A percentile compares a stretch with the other conserved stretches of the same genome.
Conservation (phyloP, 2,888 invertebrate genomes). For the Acanthosepion esculentum region DNA sequence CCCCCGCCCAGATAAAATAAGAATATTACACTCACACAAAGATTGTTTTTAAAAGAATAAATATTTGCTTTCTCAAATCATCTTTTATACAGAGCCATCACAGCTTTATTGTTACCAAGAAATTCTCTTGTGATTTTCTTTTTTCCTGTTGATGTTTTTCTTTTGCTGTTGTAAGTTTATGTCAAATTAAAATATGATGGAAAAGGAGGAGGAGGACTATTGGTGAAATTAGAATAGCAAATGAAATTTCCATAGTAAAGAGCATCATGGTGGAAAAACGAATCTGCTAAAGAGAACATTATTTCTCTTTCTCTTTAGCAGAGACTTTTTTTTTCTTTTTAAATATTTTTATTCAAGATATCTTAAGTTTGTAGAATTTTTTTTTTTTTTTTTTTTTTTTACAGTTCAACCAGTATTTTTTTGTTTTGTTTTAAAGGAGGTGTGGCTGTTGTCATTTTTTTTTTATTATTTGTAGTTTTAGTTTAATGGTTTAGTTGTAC, state of each 20-base stretch:
- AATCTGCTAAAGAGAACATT: background rate
- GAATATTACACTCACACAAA: too few relatives aligned
- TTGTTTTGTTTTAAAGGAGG: background rate
- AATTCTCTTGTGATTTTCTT: background rate
- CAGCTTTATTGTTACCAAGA: slow-evolving; percentile 36
- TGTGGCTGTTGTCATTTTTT: background rate
- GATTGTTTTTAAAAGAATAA: too few relatives aligned
- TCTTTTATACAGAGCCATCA: slow-evolving; percentile 24
- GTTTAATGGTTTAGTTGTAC: background rate
- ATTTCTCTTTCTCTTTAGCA: background rate
- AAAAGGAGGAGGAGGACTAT: background rate
- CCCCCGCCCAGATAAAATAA: too few relatives aligned
- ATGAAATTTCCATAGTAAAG: background rate
- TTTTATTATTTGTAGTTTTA: background rate
- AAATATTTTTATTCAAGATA: background rate
- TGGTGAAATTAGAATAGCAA: background rate
- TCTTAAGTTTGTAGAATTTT: background rate
- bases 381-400: background rate
- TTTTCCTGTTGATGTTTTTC: background rate
- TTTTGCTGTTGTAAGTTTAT: background rate
- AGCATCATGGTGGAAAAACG: background rate
- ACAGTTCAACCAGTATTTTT: background rate
- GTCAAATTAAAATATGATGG: background rate
- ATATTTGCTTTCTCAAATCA: too few relatives aligned
- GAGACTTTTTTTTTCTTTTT: background rate